These are phyloP conservation scores for Cyprinus carpio DNA, from an alignment of 2,113 vertebrate genomes.

Conservation along the genomic window DNA sequence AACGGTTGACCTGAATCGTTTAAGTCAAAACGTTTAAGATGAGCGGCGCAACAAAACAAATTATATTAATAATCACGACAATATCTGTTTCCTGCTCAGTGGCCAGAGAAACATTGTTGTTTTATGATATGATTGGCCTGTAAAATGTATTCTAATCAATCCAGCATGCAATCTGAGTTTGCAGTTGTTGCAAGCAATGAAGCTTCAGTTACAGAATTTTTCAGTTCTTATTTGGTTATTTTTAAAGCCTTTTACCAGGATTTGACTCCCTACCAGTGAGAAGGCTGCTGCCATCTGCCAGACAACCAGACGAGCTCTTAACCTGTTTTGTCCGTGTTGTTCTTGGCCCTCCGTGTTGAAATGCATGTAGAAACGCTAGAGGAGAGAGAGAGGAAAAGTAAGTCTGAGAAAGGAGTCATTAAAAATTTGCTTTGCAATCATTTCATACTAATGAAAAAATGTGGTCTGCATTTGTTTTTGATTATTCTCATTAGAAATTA, in stretches of 20 bases:
- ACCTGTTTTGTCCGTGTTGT: conserved; percentile 54
- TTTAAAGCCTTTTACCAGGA: not conserved
- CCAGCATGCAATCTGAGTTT: conserved; percentile 32
- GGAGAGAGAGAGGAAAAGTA: conserved; percentile 44
- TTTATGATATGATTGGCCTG: conserved; percentile 56
- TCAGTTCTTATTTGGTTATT: not conserved
- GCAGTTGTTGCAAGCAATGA: conserved; percentile 12
- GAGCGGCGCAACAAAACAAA: conserved; percentile 52
- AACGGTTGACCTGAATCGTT: conserved; percentile 58
- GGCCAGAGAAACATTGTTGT: conserved; percentile 56
- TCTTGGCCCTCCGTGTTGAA: conserved; percentile 55
- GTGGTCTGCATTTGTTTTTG: conserved; percentile 66
- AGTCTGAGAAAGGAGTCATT: conserved; percentile 60
- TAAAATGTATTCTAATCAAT: conserved; percentile 42
- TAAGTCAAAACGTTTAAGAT: conserved; percentile 57
- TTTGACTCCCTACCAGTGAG: conserved; percentile 22
- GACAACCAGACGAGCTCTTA: conserved; percentile 39
- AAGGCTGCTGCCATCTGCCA: conserved; percentile 39
- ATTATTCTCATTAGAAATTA: conserved; percentile 65
- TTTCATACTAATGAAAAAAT: conserved; percentile 68
- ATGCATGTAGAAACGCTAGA: conserved; percentile 32
- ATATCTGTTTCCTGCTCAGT: conserved; percentile 47
- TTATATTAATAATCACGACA: conserved; percentile 56
- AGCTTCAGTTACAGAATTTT: not conserved
- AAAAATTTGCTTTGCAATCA: conserved; percentile 65